phyloP scores from a whole-genome alignment of 2,888 invertebrate genomes.

The Agrochola circellaris region DNA sequence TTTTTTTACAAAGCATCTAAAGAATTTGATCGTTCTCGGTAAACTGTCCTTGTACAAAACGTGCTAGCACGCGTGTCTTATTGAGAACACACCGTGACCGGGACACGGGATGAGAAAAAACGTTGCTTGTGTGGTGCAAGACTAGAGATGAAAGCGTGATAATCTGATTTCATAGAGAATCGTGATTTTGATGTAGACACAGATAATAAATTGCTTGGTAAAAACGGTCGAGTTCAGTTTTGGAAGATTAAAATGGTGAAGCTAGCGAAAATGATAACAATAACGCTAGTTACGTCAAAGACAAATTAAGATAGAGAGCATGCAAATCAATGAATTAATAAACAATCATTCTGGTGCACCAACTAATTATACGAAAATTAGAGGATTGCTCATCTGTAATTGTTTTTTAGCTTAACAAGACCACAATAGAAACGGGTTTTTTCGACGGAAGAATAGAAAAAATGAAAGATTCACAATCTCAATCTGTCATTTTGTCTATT shows the following conservation, averaged over 20 bases:
- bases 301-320: background rate
- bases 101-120: slow-evolving; percentile 59
- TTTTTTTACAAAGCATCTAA: slow-evolving; percentile 19
- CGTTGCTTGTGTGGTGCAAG: slow-evolving; percentile 45
- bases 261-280: background rate
- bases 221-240: background rate
- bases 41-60: slow-evolving; percentile 56
- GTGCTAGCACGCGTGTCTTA: slow-evolving; percentile 66
- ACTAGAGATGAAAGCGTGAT: slow-evolving; percentile 22
- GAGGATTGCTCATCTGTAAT: background rate
- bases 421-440: too few relatives aligned
- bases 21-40: slow-evolving; percentile 56
- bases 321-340: background rate
- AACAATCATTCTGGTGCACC: background rate
- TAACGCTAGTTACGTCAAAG: background rate
- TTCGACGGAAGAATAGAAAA: too few relatives aligned
- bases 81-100: slow-evolving; percentile 67
- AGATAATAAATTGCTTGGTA: slow-evolving; percentile 4
- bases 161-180: background rate
- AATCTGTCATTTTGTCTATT: too few relatives aligned
- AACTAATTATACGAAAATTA: background rate
- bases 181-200: slow-evolving; percentile 8
- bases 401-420: too few relatives aligned
- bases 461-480: too few relatives aligned
- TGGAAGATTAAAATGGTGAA: background rate